Base-by-base conservation (phyloP, 2,888 invertebrate species). In the Octodonta nipae region DNA sequence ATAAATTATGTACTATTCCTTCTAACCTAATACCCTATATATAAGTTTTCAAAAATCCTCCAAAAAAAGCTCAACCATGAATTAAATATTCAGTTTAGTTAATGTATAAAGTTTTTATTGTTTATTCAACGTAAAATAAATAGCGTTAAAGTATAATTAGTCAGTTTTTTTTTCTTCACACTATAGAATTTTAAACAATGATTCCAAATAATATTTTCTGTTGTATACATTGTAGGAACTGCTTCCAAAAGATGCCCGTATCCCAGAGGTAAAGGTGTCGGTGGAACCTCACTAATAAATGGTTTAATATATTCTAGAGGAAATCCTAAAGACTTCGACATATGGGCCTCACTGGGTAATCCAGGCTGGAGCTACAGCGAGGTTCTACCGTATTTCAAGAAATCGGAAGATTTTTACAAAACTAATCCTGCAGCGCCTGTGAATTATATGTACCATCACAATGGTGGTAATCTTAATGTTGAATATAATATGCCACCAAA, bases 311-410 rank as follows among this genome's bases (percentile, higher is more conserved):
- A 68, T 44, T 51, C 63, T 0, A 46, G 68, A 24, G 68, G 67
- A 1, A 60, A 61, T 43, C 47, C 52, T 11, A 41, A 51, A 7
- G 66, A 67, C 41, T 69, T 61, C 38, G 61, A 66, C 39, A 36
- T 41, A 2, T 69, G 68, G 69, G 64, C 56, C 7, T 44, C 42
- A 1, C 36, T 49, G 3, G 41, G 52, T 4, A 54, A 51, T 32
- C 39, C 32, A 1, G 52, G 53, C 4, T 56, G 69, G 70, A 68
- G 76, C 3, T 75, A 73, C 45, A 48, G 63, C 1, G 71, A 74
- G 1, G 68, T 58, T 4, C 52, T 69, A 7, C 67, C 67, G 2
- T 70, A 67, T 44, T 71, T 56, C 37, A 44, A 45, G 13, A 53
- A 52, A 42, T 47, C 50, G 2, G 45, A 45, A 30, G 26, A 44